These are phyloP conservation scores for Machimus atricapillus DNA, from an alignment of 2,888 invertebrate genomes.

Conservation along the genomic window DNA sequence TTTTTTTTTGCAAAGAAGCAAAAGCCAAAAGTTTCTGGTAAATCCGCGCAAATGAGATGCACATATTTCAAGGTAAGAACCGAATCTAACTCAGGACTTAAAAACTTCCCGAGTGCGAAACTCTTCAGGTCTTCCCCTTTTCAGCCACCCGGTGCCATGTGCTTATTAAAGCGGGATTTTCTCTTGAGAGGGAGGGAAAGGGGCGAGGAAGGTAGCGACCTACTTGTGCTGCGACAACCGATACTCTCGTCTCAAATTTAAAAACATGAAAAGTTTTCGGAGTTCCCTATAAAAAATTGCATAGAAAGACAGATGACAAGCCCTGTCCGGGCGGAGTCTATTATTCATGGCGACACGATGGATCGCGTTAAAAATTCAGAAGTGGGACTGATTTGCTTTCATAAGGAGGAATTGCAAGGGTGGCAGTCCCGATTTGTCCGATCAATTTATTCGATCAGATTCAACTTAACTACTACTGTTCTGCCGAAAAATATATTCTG, in stretches of 20 bases:
- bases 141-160: background rate
- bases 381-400: constrained; percentile 18
- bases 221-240: background rate
- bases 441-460: constrained; percentile 29
- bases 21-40: background rate
- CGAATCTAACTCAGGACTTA: background rate
- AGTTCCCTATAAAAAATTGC: constrained; percentile 16
- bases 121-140: background rate
- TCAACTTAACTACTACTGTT: background rate
- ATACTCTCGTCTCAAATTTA: background rate
- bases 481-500: constrained; percentile 16
- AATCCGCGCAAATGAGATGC: background rate
- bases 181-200: background rate
- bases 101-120: background rate
- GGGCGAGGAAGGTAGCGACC: background rate
- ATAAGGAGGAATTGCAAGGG: background rate
- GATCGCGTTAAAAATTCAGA: constrained; percentile 31
- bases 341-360: constrained; percentile 28
- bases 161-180: background rate
- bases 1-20: background rate
- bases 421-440: constrained; percentile 8
- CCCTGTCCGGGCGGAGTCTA: background rate
- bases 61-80: background rate
- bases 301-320: background rate
- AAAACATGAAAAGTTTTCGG: constrained; percentile 6